Base-by-base conservation (phyloP, 2,888 invertebrate species). In the Ochlodes sylvanus region DNA sequence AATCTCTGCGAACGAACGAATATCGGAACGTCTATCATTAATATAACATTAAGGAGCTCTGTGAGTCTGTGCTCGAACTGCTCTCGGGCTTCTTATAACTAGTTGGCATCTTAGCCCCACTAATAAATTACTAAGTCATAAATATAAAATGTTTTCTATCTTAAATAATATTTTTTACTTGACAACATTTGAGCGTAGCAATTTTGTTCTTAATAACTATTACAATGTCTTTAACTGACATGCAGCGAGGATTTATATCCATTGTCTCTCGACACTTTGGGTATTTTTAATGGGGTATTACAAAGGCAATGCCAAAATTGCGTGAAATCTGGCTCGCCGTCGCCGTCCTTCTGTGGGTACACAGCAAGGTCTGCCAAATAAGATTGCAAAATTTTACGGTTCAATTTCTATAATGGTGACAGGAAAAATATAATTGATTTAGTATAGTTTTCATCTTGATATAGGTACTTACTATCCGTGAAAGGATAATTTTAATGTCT, bases 11-110 rank as follows among this genome's bases (percentile, higher is more conserved):
- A 61, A 44, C 21, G 21, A 34, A 50, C 44, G 15, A 50, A 50
- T 61, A 44, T 27, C 32, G 27, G 60, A 60, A 44, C 60, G 15
- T 60, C 60, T 60, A 60, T 44, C 60, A 44, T 60, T 60, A 60
- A 44, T 60, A 60, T 44, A 44, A 44, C 60, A 21, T 60, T 60
- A 44, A 44, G 44, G 32, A 44, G 44, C 44, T 60, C 32, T 4
- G 14, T 19, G 41, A 27, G 27, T 60, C 32, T 4, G 34, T 34
- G 38, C 38, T 38, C 38, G 38, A 38, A 38, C 38, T 38, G 38
- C 38, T 27, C 21, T 58, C 14, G n/a, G 21, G 42, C 21, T 60
- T 74, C 27, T 60, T 74, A 73, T 73, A 79, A 44, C 21, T 38
- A 61, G 63, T 21, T 63, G 47, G 55, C 65, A 58, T 27, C 50